phyloP scores from a whole-genome alignment of 2,113 vertebrate species.

The Stigmatopora nigra region DNA sequence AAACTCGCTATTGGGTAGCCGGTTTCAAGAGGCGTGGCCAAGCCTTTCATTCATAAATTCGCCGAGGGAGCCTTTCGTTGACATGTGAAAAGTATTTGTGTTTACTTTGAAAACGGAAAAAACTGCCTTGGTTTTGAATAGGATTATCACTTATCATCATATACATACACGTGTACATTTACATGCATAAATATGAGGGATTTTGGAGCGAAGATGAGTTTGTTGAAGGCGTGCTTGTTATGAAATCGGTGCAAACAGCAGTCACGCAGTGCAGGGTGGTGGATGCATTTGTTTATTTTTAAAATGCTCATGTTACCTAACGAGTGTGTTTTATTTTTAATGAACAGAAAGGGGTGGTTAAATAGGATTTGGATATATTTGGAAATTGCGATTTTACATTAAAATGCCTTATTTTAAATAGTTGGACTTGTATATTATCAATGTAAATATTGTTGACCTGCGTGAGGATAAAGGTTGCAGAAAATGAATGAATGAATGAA shows the following conservation, averaged over 20 bases:
- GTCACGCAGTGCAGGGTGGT: neutral
- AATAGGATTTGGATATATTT: too few relatives aligned
- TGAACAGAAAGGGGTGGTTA: too few relatives aligned
- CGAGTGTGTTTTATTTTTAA: neutral
- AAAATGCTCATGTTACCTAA: neutral
- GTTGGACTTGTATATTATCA: too few relatives aligned
- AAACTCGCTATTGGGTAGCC: conserved; percentile 37
- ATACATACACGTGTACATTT: neutral
- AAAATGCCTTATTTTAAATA: too few relatives aligned
- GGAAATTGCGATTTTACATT: too few relatives aligned
- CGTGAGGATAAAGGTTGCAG: too few relatives aligned
- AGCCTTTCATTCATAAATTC: conserved; percentile 69
- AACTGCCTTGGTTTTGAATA: neutral
- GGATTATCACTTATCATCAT: neutral
- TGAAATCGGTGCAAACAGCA: neutral
- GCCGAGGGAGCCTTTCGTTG: conserved; percentile 10
- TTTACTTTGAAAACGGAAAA: conserved; percentile 9
- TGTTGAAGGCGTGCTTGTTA: neutral
- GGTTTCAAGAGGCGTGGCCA: conserved; percentile 27
- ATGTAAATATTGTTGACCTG: too few relatives aligned
- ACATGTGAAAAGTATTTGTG: conserved; percentile 39
- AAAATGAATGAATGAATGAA: too few relatives aligned
- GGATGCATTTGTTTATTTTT: neutral
- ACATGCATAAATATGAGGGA: neutral
- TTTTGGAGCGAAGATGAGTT: neutral